These are phyloP conservation scores for Octopus sinensis DNA, from an alignment of 1,140 invertebrate species.

Conservation along the genomic window DNA sequence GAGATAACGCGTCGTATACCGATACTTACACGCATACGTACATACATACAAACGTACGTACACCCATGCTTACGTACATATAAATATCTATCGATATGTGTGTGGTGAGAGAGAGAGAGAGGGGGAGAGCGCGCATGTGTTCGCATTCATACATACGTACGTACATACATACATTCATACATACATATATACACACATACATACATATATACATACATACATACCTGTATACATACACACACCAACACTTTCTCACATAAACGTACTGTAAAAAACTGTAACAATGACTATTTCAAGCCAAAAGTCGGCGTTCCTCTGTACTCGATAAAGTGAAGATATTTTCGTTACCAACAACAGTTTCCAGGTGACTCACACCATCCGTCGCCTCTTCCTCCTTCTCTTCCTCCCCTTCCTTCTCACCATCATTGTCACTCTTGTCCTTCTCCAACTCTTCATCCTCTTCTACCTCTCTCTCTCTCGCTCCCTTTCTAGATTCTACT, in stretches of 20 bases:
- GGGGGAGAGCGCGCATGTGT: too few relatives aligned
- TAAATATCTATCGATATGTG: too few relatives aligned
- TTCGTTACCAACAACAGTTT: background rate
- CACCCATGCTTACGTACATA: too few relatives aligned
- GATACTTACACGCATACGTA: too few relatives aligned
- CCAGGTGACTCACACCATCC: background rate
- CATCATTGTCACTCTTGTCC: background rate
- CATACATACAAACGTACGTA: too few relatives aligned
- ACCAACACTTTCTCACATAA: background rate
- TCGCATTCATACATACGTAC: background rate
- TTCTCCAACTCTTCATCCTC: background rate
- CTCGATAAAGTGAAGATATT: too few relatives aligned
- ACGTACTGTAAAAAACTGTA: background rate
- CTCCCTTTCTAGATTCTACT: background rate
- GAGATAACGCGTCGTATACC: too few relatives aligned
- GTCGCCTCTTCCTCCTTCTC: background rate
- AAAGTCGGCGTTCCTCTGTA: too few relatives aligned
- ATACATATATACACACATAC: background rate
- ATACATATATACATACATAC: background rate
- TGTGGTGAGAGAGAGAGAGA: too few relatives aligned
- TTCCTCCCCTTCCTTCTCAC: background rate
- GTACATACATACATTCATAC: background rate
- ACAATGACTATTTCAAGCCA: too few relatives aligned
- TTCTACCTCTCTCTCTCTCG: background rate
- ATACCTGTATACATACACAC: background rate